Evolutionary conservation across 2,113 vertebrate species (phyloP).

Genomic region (Panthera leo): DNA sequence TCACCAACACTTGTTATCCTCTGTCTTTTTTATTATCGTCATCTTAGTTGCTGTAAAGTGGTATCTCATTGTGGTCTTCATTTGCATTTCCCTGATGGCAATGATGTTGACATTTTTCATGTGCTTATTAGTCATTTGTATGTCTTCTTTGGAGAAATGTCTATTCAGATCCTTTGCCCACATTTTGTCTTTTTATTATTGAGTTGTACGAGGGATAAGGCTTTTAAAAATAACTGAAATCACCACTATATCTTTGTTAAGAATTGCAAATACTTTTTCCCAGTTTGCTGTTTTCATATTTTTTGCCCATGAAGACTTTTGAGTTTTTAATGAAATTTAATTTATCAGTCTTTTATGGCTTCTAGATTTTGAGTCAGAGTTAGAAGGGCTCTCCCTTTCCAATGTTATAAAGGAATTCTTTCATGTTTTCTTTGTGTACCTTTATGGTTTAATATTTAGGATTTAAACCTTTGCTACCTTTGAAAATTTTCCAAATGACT

Average conservation of each 20-base stretch:
- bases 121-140: neutral
- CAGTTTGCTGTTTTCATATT: neutral
- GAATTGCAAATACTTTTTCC: neutral
- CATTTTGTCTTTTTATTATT: neutral
- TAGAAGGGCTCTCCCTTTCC: neutral
- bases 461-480: neutral
- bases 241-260: neutral
- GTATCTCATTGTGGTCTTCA: neutral
- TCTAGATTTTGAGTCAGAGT: slow-evolving; percentile 12
- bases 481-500: neutral
- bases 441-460: neutral
- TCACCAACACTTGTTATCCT: neutral
- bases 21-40: neutral
- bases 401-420: neutral
- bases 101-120: neutral
- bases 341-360: neutral
- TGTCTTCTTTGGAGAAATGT: neutral
- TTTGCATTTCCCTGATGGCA: neutral
- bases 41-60: neutral
- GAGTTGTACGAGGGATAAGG: neutral
- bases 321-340: neutral
- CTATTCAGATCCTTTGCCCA: neutral
- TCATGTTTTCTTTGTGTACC: neutral
- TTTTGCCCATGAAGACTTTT: neutral
- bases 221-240: neutral